Evolutionary conservation across 2,797 vertebrate species (phyloP), one percentile per base, ranked within the genome.

Genomic region (Falco cherrug): DNA sequence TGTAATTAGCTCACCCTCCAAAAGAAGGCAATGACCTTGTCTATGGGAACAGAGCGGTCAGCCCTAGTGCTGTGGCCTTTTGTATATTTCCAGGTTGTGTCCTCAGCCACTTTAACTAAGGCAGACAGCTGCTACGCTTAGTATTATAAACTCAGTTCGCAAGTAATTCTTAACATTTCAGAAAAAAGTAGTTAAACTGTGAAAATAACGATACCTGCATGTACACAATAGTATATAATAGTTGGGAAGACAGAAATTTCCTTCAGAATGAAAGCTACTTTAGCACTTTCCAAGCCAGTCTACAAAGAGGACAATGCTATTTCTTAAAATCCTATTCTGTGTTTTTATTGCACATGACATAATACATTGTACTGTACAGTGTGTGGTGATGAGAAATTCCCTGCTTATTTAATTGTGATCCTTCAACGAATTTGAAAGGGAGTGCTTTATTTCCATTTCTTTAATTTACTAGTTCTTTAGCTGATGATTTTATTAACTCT

Each of bases 401-500:
- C 74, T 78, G 75, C 90, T 97, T 96, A 95, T 97, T 96, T 97
- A 95, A 97, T 97, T 95, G 89, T 95, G 88, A 95, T 93, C 91
- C 93, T 97, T 95, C 91, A 96, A 86, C 39, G 94, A 87, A 73
- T 89, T 94, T 95, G 96, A 94, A 97, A 94, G 80, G 91, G 68
- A 91, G 53, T 3, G 43, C 51, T 96, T 97, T 95, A 92, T 96
- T 95, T 95, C 90, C 71, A 82, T 95, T 91, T 91, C 93, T 92
- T 96, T 97, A 98, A 97, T 97, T 95, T 95, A 88, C 85, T 92
- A 84, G 57, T 83, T 87, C 87, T 97, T 94, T 86, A 94, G 93
- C 61, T 88, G 85, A 95, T 95, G 88, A 95, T 96, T 97, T 94
- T 95, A 97, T 97, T 97, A 97, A 97, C 95, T 88, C 79, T 97